These are phyloP conservation scores for Thymallus thymallus DNA, from an alignment of 2,113 vertebrate genomes.

Conservation along the genomic window DNA sequence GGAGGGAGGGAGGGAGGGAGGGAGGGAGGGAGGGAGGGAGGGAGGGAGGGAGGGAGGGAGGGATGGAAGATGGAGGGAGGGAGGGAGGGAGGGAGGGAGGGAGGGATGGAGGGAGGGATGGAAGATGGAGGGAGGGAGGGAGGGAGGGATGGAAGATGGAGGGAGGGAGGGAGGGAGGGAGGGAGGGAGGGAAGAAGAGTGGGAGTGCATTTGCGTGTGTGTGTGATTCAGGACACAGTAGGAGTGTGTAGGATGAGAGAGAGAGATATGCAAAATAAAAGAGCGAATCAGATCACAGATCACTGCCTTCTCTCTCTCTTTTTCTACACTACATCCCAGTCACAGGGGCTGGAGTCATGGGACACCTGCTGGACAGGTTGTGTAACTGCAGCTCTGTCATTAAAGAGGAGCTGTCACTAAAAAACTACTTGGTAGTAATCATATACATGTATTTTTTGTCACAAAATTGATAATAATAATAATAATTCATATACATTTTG, in stretches of 20 bases:
- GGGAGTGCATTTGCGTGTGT: not conserved
- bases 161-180: not conserved
- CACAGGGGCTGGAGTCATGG: not conserved
- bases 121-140: too few species aligned
- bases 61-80: not conserved
- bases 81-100: conserved; percentile 3
- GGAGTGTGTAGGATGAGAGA: not conserved
- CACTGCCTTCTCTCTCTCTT: not conserved
- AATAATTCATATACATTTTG: too few species aligned
- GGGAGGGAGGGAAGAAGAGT: conserved; percentile 16
- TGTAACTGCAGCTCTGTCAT: not conserved
- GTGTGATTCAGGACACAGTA: not conserved
- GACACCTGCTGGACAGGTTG: conserved; percentile 12
- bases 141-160: conserved; percentile 5
- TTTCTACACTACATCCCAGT: not conserved
- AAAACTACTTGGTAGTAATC: too few species aligned
- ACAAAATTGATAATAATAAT: too few species aligned
- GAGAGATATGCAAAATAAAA: conserved; percentile 34
- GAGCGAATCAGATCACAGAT: conserved; percentile 11
- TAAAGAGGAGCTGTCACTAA: too few species aligned
- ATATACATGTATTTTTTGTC: too few species aligned
- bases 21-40: conserved; percentile 19
- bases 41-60: not conserved
- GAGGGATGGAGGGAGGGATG: not conserved
- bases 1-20: not conserved